Base-by-base conservation (phyloP, 2,113 vertebrate genomes). In the Halichoerus grypus region DNA sequence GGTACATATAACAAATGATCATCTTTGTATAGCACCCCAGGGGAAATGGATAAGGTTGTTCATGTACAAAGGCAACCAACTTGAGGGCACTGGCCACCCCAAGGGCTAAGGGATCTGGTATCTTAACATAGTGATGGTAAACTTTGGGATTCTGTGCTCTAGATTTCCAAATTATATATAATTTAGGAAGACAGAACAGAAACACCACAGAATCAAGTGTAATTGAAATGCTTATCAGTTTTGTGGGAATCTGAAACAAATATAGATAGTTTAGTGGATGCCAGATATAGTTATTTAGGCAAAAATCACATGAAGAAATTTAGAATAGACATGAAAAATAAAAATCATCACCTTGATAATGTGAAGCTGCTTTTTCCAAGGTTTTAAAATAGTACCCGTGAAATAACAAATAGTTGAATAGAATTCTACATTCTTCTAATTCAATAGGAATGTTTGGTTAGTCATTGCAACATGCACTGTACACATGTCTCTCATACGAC, bases 361-460 rank as follows among this genome's bases (percentile, higher is more conserved):
- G 49, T 61, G 24, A 82, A 91, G 13, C 12, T 67, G 26, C 1
- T 77, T 91, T 95, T 86, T 15, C 36, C 39, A 82, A 59, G 10
- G 33, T 65, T 93, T 88, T 72, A 69, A 69, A 93, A 80, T 76
- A 88, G 55, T 55, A 63, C 1, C 51, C 15, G 74, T 49, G 24
- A 61, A 59, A 82, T n/a, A 53, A 86, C 22, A 88, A 79, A 46
- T 24, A 51, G 3, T n/a, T 55, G 16, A 86, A 42, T 33, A 82
- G 57, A 95, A 96, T 67, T 59, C 19, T 53, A 74, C 49, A 94
- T 67, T 88, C n/a, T 96, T 92, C 22, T 51, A 65, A 95, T 82
- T 57, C 22, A 93, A 33, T 28, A 57, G 59, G 39, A 93, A 93
- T 67, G 42, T 90, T 57, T 88, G 46, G n/a, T 39, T n/a, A 81